A percentile compares a stretch with the other conserved stretches of the same genome.
phyloP scores from a whole-genome alignment of 1,140 invertebrate species.

The Lordiphosa stackelbergi region DNA sequence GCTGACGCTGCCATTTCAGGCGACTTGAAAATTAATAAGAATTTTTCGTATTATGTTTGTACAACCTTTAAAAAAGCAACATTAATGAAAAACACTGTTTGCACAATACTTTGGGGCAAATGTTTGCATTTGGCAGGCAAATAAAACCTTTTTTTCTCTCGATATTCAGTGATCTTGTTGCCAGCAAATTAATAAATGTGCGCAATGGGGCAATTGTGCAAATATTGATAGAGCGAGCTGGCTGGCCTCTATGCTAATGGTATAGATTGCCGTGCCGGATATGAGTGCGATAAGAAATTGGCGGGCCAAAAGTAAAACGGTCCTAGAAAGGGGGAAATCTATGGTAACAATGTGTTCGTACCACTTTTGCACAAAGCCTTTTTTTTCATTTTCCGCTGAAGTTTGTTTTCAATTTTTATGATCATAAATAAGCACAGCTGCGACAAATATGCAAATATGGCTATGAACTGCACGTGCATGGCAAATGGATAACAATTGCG shows the following conservation, averaged over 20 bases:
- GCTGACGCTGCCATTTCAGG: constrained; percentile 52
- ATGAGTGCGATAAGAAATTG: constrained; percentile 27
- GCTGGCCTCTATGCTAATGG: constrained; percentile 53
- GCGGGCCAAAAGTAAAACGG: background rate
- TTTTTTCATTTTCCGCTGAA: constrained; percentile 19
- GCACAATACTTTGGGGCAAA: constrained; percentile 60
- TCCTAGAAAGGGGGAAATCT: background rate
- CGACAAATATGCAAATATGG: constrained; percentile 62
- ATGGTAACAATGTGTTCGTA: background rate
- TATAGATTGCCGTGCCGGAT: constrained; percentile 20
- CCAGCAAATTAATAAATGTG: constrained; percentile 65
- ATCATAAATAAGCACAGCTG: constrained; percentile 69
- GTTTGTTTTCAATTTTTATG: constrained; percentile 24
- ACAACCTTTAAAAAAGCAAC: constrained; percentile 28
- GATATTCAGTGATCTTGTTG: constrained; percentile 66
- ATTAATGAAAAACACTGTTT: constrained; percentile 57
- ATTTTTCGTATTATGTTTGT: constrained; percentile 27
- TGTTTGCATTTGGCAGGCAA: constrained; percentile 57
- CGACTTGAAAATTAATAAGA: constrained; percentile 46
- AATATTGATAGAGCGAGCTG: constrained; percentile 55
- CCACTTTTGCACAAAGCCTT: constrained; percentile 18
- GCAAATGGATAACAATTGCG: constrained; percentile 17
- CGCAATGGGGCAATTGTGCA: constrained; percentile 48
- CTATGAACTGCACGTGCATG: constrained; percentile 52
- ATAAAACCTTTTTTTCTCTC: constrained; percentile 32